Percentiles rank a stretch among this genome's conserved stretches.
Conservation (phyloP, 2,113 vertebrate species). For the Poecilia latipinna region DNA sequence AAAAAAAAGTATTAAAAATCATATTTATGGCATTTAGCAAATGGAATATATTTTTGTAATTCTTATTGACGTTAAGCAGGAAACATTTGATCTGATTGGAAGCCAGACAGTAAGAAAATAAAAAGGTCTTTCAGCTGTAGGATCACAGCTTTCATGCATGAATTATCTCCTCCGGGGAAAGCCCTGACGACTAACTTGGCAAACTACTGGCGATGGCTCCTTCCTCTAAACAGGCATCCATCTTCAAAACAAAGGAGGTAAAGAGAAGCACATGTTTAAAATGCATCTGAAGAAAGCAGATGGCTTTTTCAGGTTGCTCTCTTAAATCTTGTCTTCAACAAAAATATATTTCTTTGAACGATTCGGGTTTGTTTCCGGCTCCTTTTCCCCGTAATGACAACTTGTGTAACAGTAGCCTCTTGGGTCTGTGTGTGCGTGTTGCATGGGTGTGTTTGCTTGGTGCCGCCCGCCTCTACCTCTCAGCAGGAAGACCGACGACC, state of each 20-base stretch:
- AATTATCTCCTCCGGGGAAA: neutral
- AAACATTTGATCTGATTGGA: neutral
- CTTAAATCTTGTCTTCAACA: conserved; percentile 20
- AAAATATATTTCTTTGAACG: neutral
- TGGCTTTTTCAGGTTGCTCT: conserved; percentile 7
- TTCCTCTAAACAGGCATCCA: conserved; percentile 18
- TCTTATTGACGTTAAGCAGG: neutral
- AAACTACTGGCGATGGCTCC: conserved; percentile 23
- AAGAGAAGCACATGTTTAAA: conserved; percentile 24
- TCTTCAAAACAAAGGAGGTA: conserved; percentile 13
- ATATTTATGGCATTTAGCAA: neutral
- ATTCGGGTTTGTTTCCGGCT: neutral
- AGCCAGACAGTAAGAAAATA: neutral
- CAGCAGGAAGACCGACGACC: conserved; percentile 90
- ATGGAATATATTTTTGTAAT: neutral
- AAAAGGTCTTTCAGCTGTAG: neutral
- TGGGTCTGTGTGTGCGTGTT: neutral
- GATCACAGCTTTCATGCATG: conserved; percentile 1
- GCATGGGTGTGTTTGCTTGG: neutral
- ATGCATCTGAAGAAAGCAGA: conserved; percentile 9
- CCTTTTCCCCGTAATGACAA: neutral
- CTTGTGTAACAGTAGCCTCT: neutral
- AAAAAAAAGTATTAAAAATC: neutral
- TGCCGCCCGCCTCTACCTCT: conserved; percentile 81
- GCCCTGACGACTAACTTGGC: neutral